Evolutionary conservation across 2,888 invertebrate species (phyloP).

Genomic region (Catocala fraxini): DNA sequence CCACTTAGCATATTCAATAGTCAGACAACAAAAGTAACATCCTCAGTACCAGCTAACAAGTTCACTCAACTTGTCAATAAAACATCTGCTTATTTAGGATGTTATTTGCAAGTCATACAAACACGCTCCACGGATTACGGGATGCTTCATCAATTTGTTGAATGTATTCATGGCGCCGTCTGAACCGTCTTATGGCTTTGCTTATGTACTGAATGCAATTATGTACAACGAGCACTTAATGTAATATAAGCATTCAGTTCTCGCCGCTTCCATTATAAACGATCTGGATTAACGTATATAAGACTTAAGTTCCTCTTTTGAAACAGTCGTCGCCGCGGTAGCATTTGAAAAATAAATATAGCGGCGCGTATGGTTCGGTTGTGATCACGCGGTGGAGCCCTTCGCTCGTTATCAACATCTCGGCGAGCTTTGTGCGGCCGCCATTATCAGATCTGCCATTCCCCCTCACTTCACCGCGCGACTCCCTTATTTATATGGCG

Average conservation of each 20-base stretch:
- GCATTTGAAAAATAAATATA: conserved; percentile 66
- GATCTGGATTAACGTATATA: conserved; percentile 25
- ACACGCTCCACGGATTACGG: conserved; percentile 46
- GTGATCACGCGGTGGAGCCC: conserved; percentile 65
- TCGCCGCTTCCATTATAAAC: conserved; percentile 21
- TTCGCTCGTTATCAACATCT: conserved; percentile 72
- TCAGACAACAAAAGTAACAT: conserved; percentile 59
- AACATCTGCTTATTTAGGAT: conserved; percentile 76
- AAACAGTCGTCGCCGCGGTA: conserved; percentile 17
- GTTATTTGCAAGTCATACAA: conserved; percentile 75
- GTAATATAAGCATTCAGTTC: conserved; percentile 17
- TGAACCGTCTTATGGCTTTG: conserved; percentile 29
- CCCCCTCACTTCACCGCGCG: conserved; percentile 57
- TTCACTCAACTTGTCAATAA: conserved; percentile 75
- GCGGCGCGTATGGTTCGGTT: conserved; percentile 59
- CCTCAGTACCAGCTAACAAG: conserved; percentile 57
- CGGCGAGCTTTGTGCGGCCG: conserved; percentile 71
- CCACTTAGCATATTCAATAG: conserved; percentile 68
- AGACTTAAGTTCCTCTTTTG: conserved; percentile 16
- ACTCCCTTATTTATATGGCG: conserved; percentile 76
- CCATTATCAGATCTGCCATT: conserved; percentile 76
- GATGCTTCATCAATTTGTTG: conserved; percentile 51
- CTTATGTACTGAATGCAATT: conserved; percentile 20
- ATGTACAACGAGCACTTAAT: conserved; percentile 20
- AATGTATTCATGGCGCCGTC: conserved; percentile 53